Base-by-base conservation (phyloP, 2,113 vertebrate genomes). In the Silurus asotus region DNA sequence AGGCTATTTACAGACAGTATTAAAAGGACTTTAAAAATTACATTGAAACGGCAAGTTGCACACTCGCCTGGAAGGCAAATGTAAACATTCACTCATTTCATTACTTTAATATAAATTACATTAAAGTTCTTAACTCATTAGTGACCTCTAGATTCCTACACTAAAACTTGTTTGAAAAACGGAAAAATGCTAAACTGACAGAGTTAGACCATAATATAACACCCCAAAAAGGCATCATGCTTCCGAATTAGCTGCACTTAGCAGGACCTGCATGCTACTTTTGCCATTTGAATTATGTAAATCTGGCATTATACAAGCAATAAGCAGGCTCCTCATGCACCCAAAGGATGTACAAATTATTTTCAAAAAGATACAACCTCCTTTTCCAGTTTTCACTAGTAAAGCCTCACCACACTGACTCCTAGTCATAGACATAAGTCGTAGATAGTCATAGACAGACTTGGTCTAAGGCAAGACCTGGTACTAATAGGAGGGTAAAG, bases 21-120 rank as follows among this genome's bases (percentile, higher is more conserved):
- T 89, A 91, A 88, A 90, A 91, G 75, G 85, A 87, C 89, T 91
- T 87, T 91, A 88, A 83, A 84, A 84, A 82, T 81, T 75, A 88
- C 81, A 81, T 64, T 82, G 81, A 90, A 89, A 91, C 85, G 84
- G 88, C 86, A 88, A 84, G 81, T 83, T 91, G 89, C 90, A 93
- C 82, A 92, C 90, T 91, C 87, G 91, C 91, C 91, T 89, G 84
- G 83, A 90, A 89, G 92, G 88, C 88, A 92, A 85, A 92, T 93
- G 93, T 94, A 93, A 94, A 95, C 93, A 92, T 91, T 92, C 88
- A 90, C 83, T 83, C 86, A 84, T 92, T 90, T 87, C 88, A 87
- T 88, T 88, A 88, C 88, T 91, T 90, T 88, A 87, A 91, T 89
- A 91, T 89, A 92, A 92, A 90, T 90, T 89, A 92, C 87, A 89